A percentile compares a stretch with the other conserved stretches of the same genome.
These are phyloP conservation scores for Chinchilla lanigera DNA, from an alignment of 2,113 vertebrate genomes.

Conservation along the genomic window DNA sequence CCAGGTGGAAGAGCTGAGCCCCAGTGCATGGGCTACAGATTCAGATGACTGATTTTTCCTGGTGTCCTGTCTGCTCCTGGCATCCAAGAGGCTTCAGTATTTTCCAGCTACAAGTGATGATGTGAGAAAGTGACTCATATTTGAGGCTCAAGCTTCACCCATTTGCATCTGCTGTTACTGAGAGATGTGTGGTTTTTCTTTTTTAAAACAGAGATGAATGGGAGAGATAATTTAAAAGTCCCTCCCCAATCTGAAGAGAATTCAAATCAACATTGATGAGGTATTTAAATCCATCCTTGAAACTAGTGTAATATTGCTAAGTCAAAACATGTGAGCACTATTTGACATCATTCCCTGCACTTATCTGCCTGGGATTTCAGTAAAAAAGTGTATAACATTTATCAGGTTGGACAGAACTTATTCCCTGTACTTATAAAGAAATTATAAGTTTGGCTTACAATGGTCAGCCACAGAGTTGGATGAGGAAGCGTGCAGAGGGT, in stretches of 20 bases:
- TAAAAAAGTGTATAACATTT: neutral
- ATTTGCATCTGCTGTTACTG: neutral
- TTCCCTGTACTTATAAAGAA: neutral
- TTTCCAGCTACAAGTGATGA: neutral
- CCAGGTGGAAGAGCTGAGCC: neutral
- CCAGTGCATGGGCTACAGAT: neutral
- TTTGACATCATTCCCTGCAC: neutral
- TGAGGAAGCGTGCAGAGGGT: too few relatives aligned
- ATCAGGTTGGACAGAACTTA: neutral
- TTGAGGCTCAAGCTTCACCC: neutral
- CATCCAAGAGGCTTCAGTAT: neutral
- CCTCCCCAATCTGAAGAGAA: neutral
- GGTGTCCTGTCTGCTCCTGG: neutral
- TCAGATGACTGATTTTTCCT: neutral
- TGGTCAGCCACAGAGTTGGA: too few relatives aligned
- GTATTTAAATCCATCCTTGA: neutral
- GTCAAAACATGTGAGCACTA: neutral
- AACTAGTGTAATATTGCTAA: neutral
- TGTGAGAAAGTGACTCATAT: neutral
- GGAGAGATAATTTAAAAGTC: conserved; percentile 21
- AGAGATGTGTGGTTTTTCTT: neutral
- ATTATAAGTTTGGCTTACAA: too few relatives aligned
- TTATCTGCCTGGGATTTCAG: neutral
- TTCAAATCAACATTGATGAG: neutral
- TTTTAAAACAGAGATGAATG: neutral